Evolutionary conservation across 2,888 invertebrate species (phyloP).

Genomic region (Drosophila yooni): DNA sequence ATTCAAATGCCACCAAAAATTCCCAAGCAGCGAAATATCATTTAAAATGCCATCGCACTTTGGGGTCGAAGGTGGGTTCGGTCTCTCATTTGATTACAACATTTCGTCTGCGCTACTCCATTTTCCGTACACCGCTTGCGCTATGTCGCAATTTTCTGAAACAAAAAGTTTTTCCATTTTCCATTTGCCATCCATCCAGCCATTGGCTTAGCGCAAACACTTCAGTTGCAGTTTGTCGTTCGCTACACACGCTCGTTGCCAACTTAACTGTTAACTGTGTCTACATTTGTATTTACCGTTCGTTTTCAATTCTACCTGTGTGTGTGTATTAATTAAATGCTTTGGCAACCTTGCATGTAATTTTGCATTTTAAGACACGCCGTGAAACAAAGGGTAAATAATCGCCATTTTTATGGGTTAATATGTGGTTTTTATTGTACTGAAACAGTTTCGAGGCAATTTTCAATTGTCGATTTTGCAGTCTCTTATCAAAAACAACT

Average conservation of each 20-base stretch:
- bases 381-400: slow-evolving; percentile 33
- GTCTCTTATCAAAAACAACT: slow-evolving; percentile 45
- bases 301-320: slow-evolving; percentile 26
- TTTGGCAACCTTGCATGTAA: slow-evolving; percentile 15
- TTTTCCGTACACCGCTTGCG: slow-evolving; percentile 58
- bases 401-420: slow-evolving; percentile 11
- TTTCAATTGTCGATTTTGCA: slow-evolving; percentile 41
- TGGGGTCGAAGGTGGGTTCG: slow-evolving; percentile 57
- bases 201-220: slow-evolving; percentile 1
- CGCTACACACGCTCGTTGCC: slow-evolving; percentile 56
- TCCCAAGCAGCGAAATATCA: slow-evolving; percentile 60
- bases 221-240: slow-evolving; percentile 78
- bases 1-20: slow-evolving; percentile 47
- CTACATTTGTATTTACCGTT: slow-evolving; percentile 14
- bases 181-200: slow-evolving; percentile 21
- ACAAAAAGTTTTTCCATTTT: slow-evolving; percentile 48
- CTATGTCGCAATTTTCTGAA: slow-evolving; percentile 19
- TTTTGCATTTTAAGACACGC: slow-evolving; percentile 7
- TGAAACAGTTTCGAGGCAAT: slow-evolving; percentile 4
- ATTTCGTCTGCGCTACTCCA: slow-evolving; percentile 55
- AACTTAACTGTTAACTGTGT: slow-evolving; percentile 15
- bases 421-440: slow-evolving; percentile 1
- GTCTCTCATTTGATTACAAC: slow-evolving; percentile 55
- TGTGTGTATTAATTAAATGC: slow-evolving; percentile 13
- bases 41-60: slow-evolving; percentile 68